phyloP scores from a whole-genome alignment of 2,888 invertebrate species.

The Lasioglossum zephyrum region DNA sequence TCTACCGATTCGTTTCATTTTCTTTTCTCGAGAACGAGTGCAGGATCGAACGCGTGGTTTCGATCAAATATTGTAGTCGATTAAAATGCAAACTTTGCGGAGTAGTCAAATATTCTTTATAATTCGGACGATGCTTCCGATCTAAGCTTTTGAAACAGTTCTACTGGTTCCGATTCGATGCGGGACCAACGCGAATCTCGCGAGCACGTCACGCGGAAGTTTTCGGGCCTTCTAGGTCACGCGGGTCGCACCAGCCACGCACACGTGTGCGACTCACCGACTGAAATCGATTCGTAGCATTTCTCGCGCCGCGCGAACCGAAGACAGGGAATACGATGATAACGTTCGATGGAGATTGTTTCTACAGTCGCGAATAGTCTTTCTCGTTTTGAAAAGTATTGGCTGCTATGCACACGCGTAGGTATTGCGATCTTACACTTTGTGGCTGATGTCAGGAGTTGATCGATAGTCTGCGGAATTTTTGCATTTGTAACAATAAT shows the following conservation, averaged over 20 bases:
- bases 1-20: too few relatives aligned
- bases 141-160: neutral
- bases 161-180: neutral
- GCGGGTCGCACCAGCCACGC: constrained; percentile 65
- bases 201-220: constrained; percentile 58
- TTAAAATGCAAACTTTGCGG: neutral
- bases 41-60: neutral
- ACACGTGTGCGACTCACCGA: constrained; percentile 47
- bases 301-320: neutral
- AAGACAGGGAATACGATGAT: neutral
- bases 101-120: neutral
- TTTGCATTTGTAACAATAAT: neutral
- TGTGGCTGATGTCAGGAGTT: neutral
- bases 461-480: neutral
- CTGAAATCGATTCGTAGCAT: constrained; percentile 25
- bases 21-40: neutral
- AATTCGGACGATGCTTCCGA: neutral
- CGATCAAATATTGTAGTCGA: neutral
- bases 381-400: too few relatives aligned
- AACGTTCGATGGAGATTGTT: neutral
- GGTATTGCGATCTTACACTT: neutral
- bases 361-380: neutral
- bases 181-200: constrained; percentile 23
- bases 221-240: constrained; percentile 68
- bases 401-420: too few relatives aligned